phyloP scores from a whole-genome alignment of 2,797 vertebrate species.

The Coendou prehensilis region DNA sequence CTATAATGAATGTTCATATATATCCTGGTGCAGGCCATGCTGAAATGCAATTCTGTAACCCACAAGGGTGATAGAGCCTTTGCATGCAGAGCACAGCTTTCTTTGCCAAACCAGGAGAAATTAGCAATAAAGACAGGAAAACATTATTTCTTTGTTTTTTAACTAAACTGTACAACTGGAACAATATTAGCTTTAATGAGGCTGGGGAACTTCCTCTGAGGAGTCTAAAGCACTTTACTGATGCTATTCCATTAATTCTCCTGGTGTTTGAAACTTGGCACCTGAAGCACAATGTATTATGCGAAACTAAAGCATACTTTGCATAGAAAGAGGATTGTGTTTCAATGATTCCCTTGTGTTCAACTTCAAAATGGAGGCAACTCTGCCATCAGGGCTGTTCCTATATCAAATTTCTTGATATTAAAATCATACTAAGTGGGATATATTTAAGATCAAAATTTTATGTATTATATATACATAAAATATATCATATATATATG shows the following conservation, averaged over 20 bases:
- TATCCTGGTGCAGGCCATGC: neutral
- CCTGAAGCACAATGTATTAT: constrained; percentile 79
- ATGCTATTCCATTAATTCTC: constrained; percentile 81
- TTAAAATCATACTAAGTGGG: constrained; percentile 49
- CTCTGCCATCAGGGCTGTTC: constrained; percentile 39
- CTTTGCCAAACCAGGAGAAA: constrained; percentile 70
- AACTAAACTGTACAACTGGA: constrained; percentile 81
- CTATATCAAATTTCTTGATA: neutral
- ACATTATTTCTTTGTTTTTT: constrained; percentile 81
- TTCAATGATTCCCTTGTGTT: constrained; percentile 73
- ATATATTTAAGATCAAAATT: neutral
- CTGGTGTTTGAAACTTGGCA: constrained; percentile 76
- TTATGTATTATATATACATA: neutral
- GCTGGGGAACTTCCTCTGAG: constrained; percentile 79
- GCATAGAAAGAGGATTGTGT: constrained; percentile 67
- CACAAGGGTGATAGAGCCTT: neutral
- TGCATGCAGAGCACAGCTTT: neutral
- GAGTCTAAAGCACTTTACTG: constrained; percentile 69
- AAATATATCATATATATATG: no score
- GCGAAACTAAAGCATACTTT: constrained; percentile 73
- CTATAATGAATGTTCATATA: neutral
- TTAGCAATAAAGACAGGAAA: constrained; percentile 75
- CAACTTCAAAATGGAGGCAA: constrained; percentile 60
- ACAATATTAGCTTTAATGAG: constrained; percentile 83
- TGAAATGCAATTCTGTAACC: neutral